phyloP scores from a whole-genome alignment of 2,113 vertebrate species.

The Myrmophylax atrothorax region DNA sequence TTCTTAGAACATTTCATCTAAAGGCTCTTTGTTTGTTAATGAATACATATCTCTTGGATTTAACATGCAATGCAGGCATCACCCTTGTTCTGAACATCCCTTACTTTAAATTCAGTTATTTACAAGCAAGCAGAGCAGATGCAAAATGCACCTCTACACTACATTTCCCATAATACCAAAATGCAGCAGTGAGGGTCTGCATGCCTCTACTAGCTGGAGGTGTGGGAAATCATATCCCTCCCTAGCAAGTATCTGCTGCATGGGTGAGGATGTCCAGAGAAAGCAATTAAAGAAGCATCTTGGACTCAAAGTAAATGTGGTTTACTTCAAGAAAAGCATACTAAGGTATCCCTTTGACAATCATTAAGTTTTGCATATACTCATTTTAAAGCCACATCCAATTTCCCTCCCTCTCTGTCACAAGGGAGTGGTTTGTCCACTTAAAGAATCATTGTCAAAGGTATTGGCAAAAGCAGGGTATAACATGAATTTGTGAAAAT shows the following conservation, averaged over 20 bases:
- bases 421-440: neutral
- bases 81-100: neutral
- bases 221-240: neutral
- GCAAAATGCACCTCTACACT: neutral
- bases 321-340: neutral
- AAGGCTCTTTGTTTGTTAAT: neutral
- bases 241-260: neutral
- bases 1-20: neutral
- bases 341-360: neutral
- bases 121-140: neutral
- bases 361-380: neutral
- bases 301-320: neutral
- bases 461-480: neutral
- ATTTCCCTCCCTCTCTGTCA: neutral
- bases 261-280: neutral
- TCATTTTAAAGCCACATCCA: neutral
- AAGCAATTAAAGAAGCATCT: neutral
- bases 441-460: neutral
- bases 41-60: neutral
- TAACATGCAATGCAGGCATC: neutral
- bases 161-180: neutral
- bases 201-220: neutral
- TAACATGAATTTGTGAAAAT: neutral
- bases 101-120: neutral
- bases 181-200: neutral